Evolutionary conservation across 2,888 invertebrate species (phyloP).

Genomic region (Campopleginae sp.): DNA sequence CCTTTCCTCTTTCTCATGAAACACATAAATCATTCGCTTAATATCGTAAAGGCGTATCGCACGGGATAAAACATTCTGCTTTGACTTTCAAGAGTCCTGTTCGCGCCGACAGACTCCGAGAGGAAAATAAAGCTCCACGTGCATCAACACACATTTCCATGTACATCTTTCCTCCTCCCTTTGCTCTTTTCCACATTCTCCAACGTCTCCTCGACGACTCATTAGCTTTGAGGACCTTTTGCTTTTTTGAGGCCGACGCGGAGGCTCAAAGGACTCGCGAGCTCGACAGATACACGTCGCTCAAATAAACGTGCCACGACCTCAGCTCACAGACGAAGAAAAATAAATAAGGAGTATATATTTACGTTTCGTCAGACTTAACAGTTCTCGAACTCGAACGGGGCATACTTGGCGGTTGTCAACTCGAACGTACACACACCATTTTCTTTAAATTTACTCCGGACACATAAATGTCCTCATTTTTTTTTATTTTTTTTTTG

Average conservation of each 20-base stretch:
- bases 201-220: background rate
- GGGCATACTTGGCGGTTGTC: background rate
- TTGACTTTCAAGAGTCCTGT: background rate
- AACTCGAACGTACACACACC: background rate
- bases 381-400: constrained; percentile 26
- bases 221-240: constrained; percentile 10
- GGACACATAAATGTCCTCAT: background rate
- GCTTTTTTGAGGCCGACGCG: constrained; percentile 42
- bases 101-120: background rate
- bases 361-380: constrained; percentile 27
- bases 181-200: constrained; percentile 3
- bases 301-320: constrained; percentile 20
- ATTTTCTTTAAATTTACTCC: constrained; percentile 7
- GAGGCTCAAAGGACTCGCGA: constrained; percentile 54
- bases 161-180: background rate
- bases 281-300: constrained; percentile 21
- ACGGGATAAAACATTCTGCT: constrained; percentile 4
- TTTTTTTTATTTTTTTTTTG: constrained; percentile 1
- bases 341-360: constrained; percentile 20
- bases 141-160: background rate
- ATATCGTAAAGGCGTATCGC: constrained; percentile 11
- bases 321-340: constrained; percentile 13
- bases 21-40: constrained; percentile 8
- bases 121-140: background rate
- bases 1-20: background rate